These are phyloP conservation scores for Limnephilus lunatus DNA, from an alignment of 2,888 invertebrate species.

Conservation along the genomic window DNA sequence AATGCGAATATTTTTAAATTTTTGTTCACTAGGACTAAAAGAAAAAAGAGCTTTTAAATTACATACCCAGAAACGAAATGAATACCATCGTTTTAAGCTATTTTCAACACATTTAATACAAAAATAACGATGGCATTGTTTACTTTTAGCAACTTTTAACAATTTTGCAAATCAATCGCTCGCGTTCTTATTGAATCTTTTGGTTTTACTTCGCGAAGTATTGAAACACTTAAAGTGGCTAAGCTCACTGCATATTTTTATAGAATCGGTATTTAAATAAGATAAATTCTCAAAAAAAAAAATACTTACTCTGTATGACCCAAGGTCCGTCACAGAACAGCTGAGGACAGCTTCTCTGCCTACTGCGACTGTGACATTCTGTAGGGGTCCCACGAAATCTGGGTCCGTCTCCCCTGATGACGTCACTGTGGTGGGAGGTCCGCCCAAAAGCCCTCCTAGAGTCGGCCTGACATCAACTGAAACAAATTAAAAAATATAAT, in stretches of 20 bases:
- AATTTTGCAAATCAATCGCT: too few relatives aligned
- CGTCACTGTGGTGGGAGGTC: slow-evolving; percentile 27
- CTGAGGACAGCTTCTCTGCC: slow-evolving; percentile 86
- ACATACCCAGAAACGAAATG: too few relatives aligned
- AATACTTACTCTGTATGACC: slow-evolving; percentile 83
- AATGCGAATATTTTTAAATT: too few relatives aligned
- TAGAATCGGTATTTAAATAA: background rate
- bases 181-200: too few relatives aligned
- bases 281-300: background rate
- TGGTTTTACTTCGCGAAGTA: too few relatives aligned
- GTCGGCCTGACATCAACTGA: slow-evolving; percentile 64
- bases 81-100: too few relatives aligned
- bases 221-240: too few relatives aligned
- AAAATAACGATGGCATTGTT: too few relatives aligned
- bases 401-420: slow-evolving; percentile 72
- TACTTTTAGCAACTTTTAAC: too few relatives aligned
- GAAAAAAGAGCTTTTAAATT: too few relatives aligned
- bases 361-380: slow-evolving; percentile 85
- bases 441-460: background rate
- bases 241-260: background rate
- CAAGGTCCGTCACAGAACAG: slow-evolving; percentile 85
- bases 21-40: too few relatives aligned
- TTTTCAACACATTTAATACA: too few relatives aligned
- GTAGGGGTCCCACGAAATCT: slow-evolving; percentile 83
- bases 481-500: slow-evolving; percentile 38